Base-by-base conservation (phyloP, 2,113 vertebrate genomes). In the Oryzias javanicus region DNA sequence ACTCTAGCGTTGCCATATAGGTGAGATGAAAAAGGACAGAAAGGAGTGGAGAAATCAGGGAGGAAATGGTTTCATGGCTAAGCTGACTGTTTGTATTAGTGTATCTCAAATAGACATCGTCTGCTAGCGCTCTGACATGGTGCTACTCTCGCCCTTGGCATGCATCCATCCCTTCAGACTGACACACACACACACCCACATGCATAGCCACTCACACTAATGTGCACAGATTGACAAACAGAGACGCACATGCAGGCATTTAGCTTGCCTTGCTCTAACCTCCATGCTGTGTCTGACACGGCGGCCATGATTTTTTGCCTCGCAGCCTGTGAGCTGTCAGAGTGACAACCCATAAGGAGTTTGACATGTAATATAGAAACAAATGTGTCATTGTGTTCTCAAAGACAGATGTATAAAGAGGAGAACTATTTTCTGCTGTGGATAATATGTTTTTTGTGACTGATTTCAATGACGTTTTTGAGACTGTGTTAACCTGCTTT, bases 41-140 rank as follows among this genome's bases (percentile, higher is more conserved):
- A 64, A 58, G 72, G 60, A 71, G 78, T 62, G 70, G 72, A 78
- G 77, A 69, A 77, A 79, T 76, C 78, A 58, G 53, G 76, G 86
- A 86, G 84, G 88, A 89, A 90, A 89, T 88, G 90, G 88, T 89
- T 90, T 90, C 89, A 91, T 90, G 82, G 84, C 86, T 75, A 76
- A 78, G 73, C 82, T 91, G 91, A 89, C 89, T 80, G 71, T 78
- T 90, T 85, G 82, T 86, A 89, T 91, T 90, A 90, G 86, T 87
- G 72, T 76, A 82, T 85, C 76, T 89, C 85, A 85, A 90, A 91
- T 73, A 82, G 86, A 88, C 88, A 89, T 91, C 84, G 82, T 91
- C 89, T 91, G 89, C 86, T 89, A 85, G 77, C 89, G 82, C 86
- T 90, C 84, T 89, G 89, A 91, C 88, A 90, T 89, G 90, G 90